Evolutionary conservation across 2,797 vertebrate species (phyloP), one percentile per base, ranked within the genome.

Genomic region (Rachycentron canadum): DNA sequence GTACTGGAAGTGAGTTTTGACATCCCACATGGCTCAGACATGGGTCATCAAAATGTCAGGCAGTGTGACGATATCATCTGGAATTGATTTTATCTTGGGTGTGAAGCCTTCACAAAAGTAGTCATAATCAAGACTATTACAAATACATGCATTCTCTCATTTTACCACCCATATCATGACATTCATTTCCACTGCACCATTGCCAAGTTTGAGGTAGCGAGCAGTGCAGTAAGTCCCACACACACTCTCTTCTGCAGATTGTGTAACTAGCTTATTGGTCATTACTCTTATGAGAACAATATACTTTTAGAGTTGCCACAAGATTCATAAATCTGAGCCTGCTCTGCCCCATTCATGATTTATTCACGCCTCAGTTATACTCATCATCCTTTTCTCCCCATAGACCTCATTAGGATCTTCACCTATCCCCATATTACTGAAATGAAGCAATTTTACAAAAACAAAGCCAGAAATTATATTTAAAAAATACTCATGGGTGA

Each of bases 371-470:
- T 52, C 19, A 53, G 0, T 56, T 3, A 8, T 65, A 25, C 40
- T 71, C 49, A 5, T 53, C 40, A 50, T 65, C 13, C 60, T 62
- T 68, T 73, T 62, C 9, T 59, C 83, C 38, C 65, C 4, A 45
- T 14, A 82, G 60, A 86, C 36, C 78, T 83, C 16, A 7, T 87
- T 87, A 83, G 21, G 17, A 50, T 56, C 78, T 62, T 58, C 26
- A 64, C 52, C 59, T 77, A 72, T n/a, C 28, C 60, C 68, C 17
- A 17, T 14, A 30, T 58, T 40, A 69, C 63, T 69, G 56, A 67
- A 61, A 52, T 59, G 3, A 75, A 69, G 34, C 25, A 4, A 32
- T 75, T 77, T 61, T 1, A 47, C 25, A 28, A 21, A 80, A 78
- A 47, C 38, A 32, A 21, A 45, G 43, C 17, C 21, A 28, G 14